Conservation (phyloP, 2,888 invertebrate species). For the Drosophila bunnanda region DNA sequence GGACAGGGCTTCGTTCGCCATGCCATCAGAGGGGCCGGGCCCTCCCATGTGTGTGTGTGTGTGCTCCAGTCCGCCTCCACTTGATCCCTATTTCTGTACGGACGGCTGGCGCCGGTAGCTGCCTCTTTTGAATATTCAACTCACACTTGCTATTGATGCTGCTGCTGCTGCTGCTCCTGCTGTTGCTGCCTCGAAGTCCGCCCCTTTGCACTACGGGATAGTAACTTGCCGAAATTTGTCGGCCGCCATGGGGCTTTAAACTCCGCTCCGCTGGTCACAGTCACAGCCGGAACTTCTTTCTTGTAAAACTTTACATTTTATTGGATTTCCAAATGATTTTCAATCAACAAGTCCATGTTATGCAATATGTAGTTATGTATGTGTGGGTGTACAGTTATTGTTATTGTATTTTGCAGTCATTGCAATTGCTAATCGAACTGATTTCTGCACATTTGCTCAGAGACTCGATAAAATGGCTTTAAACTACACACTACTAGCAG, state of each 20-base stretch:
- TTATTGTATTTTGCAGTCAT: slow-evolving; percentile 48
- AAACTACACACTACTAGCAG: slow-evolving; percentile 37
- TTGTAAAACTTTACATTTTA: slow-evolving; percentile 70
- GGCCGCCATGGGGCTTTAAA: slow-evolving; percentile 44
- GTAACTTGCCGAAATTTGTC: slow-evolving; percentile 41
- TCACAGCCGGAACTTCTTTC: neutral
- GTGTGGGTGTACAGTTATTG: slow-evolving; percentile 50
- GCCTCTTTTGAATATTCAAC: slow-evolving; percentile 50
- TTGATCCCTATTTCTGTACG: slow-evolving; percentile 36
- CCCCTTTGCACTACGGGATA: slow-evolving; percentile 32
- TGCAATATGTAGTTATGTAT: slow-evolving; percentile 53
- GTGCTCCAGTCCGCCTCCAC: slow-evolving; percentile 31
- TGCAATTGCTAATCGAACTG: slow-evolving; percentile 31
- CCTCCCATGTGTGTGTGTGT: slow-evolving; percentile 24
- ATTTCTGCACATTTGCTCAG: slow-evolving; percentile 17
- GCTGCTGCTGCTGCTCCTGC: neutral
- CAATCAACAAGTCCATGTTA: slow-evolving; percentile 77
- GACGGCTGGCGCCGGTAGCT: slow-evolving; percentile 41
- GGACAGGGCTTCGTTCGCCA: slow-evolving; percentile 25
- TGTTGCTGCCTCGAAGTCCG: slow-evolving; percentile 21
- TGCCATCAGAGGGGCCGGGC: slow-evolving; percentile 2
- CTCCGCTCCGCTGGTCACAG: slow-evolving; percentile 28
- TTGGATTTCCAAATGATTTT: slow-evolving; percentile 76
- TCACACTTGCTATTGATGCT: slow-evolving; percentile 22
- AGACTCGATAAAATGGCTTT: slow-evolving; percentile 36